Evolutionary conservation across 2,888 invertebrate genomes (phyloP), one percentile per base, ranked within the genome.

Genomic region (Macaria liturata): DNA sequence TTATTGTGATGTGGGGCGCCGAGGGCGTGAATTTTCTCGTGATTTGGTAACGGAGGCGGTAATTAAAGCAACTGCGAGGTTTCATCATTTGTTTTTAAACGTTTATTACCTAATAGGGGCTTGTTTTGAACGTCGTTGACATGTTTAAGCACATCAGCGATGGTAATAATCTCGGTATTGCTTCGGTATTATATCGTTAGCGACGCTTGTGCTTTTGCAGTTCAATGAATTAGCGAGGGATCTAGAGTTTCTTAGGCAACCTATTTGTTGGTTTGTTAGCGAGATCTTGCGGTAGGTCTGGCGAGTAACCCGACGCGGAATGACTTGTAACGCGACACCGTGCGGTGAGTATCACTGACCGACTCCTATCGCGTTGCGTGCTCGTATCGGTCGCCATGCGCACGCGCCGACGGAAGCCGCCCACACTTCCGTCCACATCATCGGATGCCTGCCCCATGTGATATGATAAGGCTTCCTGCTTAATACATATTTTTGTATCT

Each of bases 21-120:
- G 80, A 83, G 84, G 82, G 88, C 83, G 90, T 83, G 85, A 90
- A 89, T 87, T 85, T 88, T 86, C 87, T 86, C 83, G 84, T 88
- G 87, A 88, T 90, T 89, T 86, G 86, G 88, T 88, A 84, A 87
- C 84, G 75, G 80, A 84, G 83, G 78, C 80, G 81, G 85, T 86
- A 91, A 90, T 89, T 90, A 89, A 80, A 83, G 81, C 81, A 84
- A 83, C 88, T 87, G 86, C 85, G 84, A 80, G 88, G 85, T 83
- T 86, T 85, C 86, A 81, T 77, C 79, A 78, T 86, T 88, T 85
- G 84, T 87, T 86, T 87, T 83, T 83, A 83, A 86, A 82, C 81
- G 88, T 88, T 88, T 87, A 87, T 83, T 82, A 77, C 76, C 34
- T 51, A 51, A 51, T 62, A 69, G 68, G 66, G 65, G 75, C 74